phyloP scores from a whole-genome alignment of 2,113 vertebrate genomes.

The Azemiops feae region DNA sequence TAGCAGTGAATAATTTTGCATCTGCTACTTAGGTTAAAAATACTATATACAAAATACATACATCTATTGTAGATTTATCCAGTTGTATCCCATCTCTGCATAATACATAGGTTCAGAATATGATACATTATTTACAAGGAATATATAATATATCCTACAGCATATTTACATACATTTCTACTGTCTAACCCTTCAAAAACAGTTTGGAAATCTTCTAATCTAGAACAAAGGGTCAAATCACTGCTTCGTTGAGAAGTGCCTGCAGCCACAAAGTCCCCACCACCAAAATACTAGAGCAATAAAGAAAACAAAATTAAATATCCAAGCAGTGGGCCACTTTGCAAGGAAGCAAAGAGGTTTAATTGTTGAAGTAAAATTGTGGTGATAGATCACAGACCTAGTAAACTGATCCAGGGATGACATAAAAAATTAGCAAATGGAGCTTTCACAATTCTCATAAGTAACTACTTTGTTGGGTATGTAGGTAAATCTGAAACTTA shows the following conservation, averaged over 20 bases:
- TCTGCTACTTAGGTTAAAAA: not conserved
- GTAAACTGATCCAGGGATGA: not conserved
- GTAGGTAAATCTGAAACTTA: not conserved
- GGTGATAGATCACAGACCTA: not conserved
- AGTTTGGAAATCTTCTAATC: not conserved
- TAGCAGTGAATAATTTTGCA: not conserved
- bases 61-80: not conserved
- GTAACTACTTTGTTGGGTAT: not conserved
- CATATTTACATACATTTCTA: not conserved
- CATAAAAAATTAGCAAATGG: not conserved
- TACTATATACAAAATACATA: not conserved
- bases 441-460: not conserved
- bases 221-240: not conserved
- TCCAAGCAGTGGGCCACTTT: not conserved
- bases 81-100: not conserved
- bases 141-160: constrained; percentile 5
- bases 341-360: not conserved
- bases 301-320: not conserved
- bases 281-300: not conserved
- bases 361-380: not conserved
- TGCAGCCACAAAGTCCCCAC: not conserved
- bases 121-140: constrained; percentile 59
- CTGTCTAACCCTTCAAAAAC: not conserved
- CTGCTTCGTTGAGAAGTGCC: not conserved
- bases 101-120: constrained; percentile 56